A percentile compares a stretch with the other conserved stretches of the same genome.
Evolutionary conservation across 2,113 vertebrate species (phyloP).

Genomic region (Stegostoma tigrinum): DNA sequence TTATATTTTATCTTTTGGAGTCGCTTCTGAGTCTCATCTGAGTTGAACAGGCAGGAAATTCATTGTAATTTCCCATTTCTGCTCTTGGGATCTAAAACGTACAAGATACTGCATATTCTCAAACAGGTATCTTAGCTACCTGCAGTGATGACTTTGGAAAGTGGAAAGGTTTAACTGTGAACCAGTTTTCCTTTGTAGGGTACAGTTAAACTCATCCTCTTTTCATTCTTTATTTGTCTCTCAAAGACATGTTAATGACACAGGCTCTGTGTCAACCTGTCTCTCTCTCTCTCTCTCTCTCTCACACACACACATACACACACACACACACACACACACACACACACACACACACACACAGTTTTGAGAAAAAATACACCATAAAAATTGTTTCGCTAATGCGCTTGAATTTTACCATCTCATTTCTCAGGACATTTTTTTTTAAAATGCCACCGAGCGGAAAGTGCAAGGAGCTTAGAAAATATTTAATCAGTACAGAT

Average conservation of each 20-base stretch:
- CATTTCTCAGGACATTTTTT: neutral
- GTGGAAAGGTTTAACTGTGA: neutral
- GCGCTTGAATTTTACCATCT: neutral
- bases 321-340: neutral
- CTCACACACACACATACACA: neutral
- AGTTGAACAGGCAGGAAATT: neutral
- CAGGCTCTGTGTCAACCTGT: too few relatives aligned
- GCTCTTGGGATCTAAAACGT: too few relatives aligned
- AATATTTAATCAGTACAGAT: neutral
- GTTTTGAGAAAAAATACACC: neutral
- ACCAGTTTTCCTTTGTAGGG: neutral
- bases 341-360: neutral
- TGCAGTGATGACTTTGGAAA: neutral
- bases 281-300: neutral
- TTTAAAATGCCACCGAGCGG: neutral
- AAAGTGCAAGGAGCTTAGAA: slow-evolving; percentile 1
- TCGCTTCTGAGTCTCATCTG: neutral
- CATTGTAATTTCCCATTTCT: neutral
- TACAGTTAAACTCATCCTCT: neutral
- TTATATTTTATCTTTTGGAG: neutral
- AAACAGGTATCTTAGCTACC: neutral
- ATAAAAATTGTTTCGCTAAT: neutral
- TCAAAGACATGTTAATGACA: too few relatives aligned
- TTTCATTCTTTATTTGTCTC: neutral
- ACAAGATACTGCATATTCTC: neutral